Conservation (phyloP, 2,113 vertebrate genomes). For the Xiphophorus maculatus region DNA sequence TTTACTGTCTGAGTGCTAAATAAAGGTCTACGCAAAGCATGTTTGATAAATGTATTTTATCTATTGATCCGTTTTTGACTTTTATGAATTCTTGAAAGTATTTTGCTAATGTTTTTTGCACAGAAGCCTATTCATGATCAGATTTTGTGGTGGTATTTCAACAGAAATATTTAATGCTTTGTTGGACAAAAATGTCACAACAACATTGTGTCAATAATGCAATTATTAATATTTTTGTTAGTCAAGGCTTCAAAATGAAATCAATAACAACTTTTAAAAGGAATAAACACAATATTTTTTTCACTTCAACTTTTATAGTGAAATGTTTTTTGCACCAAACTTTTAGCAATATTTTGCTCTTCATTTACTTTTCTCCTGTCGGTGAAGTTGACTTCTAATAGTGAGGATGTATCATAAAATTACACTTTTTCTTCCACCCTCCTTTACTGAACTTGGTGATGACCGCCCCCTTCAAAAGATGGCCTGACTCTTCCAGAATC, state of each 20-base stretch:
- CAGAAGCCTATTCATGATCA: background rate
- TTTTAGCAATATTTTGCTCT: conserved; percentile 5
- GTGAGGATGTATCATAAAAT: conserved; percentile 38
- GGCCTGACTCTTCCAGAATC: conserved; percentile 76
- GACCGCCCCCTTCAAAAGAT: conserved; percentile 65
- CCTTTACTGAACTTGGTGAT: conserved; percentile 59
- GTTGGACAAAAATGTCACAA: conserved; percentile 15
- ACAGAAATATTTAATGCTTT: background rate
- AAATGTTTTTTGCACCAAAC: conserved; percentile 32
- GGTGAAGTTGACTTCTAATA: conserved; percentile 10
- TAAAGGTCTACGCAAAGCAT: background rate
- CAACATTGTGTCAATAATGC: conserved; percentile 11
- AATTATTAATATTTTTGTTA: background rate
- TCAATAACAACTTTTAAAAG: conserved; percentile 26
- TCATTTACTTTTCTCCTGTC: background rate
- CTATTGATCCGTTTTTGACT: background rate
- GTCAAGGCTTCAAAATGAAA: conserved; percentile 11
- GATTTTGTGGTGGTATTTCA: background rate
- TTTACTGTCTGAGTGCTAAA: conserved; percentile 1
- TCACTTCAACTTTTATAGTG: conserved; percentile 18
- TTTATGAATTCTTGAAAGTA: background rate
- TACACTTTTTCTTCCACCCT: conserved; percentile 48
- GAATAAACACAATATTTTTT: conserved; percentile 9
- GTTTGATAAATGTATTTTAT: background rate
- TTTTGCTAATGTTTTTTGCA: background rate